Percentiles rank a stretch among this genome's conserved stretches.
These are phyloP conservation scores for Perithous albicinctus DNA, from an alignment of 2,888 invertebrate species.

Conservation along the genomic window DNA sequence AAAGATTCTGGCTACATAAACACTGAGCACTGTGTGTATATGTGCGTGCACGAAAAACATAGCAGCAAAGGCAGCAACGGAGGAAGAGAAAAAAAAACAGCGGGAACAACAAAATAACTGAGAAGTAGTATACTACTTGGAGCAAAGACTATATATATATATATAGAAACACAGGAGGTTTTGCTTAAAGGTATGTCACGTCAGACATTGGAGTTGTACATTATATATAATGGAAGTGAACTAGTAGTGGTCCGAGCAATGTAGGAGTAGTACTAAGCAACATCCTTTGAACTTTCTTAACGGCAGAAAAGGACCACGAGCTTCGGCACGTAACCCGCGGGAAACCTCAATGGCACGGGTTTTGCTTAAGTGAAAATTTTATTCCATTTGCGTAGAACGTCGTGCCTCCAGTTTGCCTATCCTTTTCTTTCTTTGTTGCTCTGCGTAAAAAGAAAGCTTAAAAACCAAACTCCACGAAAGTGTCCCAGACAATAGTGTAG, in stretches of 20 bases:
- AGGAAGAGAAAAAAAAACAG: slow-evolving; percentile 4
- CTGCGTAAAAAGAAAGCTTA: neutral
- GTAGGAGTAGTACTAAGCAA: slow-evolving; percentile 23
- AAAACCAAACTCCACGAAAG: neutral
- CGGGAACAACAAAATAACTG: slow-evolving; percentile 12
- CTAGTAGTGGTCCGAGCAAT: neutral
- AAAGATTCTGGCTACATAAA: neutral
- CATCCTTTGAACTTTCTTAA: slow-evolving; percentile 55
- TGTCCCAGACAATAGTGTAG: too few relatives aligned
- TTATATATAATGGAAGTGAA: neutral
- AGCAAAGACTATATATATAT: neutral
- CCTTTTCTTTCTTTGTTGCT: neutral
- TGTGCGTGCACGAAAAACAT: slow-evolving; percentile 7
- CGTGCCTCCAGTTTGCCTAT: slow-evolving; percentile 55
- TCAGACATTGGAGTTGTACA: neutral
- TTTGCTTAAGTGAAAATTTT: slow-evolving; percentile 75
- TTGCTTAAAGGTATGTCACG: neutral
- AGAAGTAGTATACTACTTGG: neutral
- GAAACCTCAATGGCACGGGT: slow-evolving; percentile 38
- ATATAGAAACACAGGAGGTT: neutral
- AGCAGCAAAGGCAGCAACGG: neutral
- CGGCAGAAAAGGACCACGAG: slow-evolving; percentile 43
- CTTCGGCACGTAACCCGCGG: slow-evolving; percentile 49
- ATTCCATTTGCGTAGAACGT: slow-evolving; percentile 75
- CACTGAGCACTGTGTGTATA: neutral